Evolutionary conservation across 2,888 invertebrate genomes (phyloP), one percentile per base, ranked within the genome.

Genomic region (Drosophila flavopinicola): DNA sequence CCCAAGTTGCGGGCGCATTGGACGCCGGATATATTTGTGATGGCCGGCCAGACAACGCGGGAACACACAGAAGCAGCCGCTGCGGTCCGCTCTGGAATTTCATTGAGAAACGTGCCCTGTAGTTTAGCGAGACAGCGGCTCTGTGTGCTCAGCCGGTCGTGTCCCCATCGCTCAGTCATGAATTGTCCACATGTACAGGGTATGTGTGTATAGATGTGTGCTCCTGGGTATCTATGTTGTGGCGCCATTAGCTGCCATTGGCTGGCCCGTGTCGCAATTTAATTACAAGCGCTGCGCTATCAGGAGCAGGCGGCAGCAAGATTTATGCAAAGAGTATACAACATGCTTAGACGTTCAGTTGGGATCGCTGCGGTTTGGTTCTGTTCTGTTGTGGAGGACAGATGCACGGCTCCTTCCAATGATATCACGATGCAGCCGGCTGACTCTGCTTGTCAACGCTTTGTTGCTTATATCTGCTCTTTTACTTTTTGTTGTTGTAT

Each of bases 61-160:
- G 88, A 88, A 88, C 88, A 88, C 88, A 89, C 89, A 89, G 85
- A 87, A 88, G 86, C 75, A 42, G n/a, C n/a, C n/a, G 45, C 29
- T 44, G 56, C 52, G 65, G 54, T 63, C 56, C 75, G 70, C 75
- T 68, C 78, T 79, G 86, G 87, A 86, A 87, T 86, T 86, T 86
- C 85, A 86, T 86, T 86, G 74, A 86, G 85, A 86, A 85, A 86
- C 85, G 86, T 87, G 87, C 79, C 73, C 79, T 70, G 85, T 86
- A 69, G 73, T 66, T 66, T 61, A 72, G 58, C 58, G 56, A 56
- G 70, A 71, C 74, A 69, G 53, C 65, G 53, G 67, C 49, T 2
- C 2, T 20, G 48, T n/a, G n/a, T n/a, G n/a, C n/a, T n/a, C n/a
- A n/a, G n/a, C 76, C 82, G 84, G 76, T 84, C 84, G 85, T 86